These are phyloP conservation scores for Dryobates pubescens DNA, from an alignment of 2,797 vertebrate genomes.

Conservation along the genomic window DNA sequence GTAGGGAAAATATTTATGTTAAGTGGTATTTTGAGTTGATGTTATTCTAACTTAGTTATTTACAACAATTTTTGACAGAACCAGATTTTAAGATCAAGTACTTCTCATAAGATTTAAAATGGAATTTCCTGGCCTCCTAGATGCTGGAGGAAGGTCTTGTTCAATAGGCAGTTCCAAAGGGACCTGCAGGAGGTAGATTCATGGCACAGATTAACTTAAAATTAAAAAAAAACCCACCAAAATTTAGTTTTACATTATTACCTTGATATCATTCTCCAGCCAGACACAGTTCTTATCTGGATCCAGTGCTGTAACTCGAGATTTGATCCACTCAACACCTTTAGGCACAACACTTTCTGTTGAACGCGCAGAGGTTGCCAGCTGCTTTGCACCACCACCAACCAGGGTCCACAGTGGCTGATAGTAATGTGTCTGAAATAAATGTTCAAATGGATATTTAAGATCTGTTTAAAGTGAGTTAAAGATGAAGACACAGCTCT, in stretches of 20 bases:
- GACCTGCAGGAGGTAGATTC: not conserved
- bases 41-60: not conserved
- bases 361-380: constrained; percentile 82
- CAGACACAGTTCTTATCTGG: constrained; percentile 88
- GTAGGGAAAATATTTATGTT: not conserved
- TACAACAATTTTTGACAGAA: not conserved
- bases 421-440: constrained; percentile 92
- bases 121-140: not conserved
- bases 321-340: constrained; percentile 92
- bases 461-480: not conserved
- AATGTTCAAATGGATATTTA: not conserved
- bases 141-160: not conserved
- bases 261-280: constrained; percentile 85
- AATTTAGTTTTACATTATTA: constrained; percentile 46
- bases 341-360: constrained; percentile 87
- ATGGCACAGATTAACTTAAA: not conserved
- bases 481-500: not conserved
- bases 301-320: constrained; percentile 86
- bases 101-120: not conserved
- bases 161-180: not conserved
- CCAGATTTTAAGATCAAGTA: not conserved
- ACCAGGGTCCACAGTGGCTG: constrained; percentile 97
- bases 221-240: no score
- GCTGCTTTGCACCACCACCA: constrained; percentile 90
- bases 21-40: not conserved